These are phyloP conservation scores for Rhabdophis nuchalis DNA, from an alignment of 2,797 vertebrate species.

Conservation along the genomic window DNA sequence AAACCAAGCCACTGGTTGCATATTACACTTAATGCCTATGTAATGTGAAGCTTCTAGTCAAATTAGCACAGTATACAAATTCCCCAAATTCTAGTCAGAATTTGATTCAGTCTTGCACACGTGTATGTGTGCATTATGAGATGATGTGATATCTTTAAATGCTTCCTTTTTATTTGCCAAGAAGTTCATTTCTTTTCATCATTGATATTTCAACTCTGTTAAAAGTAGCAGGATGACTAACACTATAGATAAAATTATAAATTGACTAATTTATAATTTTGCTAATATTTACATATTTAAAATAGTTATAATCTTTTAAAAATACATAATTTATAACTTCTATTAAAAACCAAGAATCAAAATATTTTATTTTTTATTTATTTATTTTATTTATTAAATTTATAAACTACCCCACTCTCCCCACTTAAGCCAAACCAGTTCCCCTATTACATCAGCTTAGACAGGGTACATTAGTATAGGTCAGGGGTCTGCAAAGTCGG, in stretches of 20 bases:
- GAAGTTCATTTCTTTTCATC: background rate
- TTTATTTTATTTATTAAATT: too few relatives aligned
- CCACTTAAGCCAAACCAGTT: too few relatives aligned
- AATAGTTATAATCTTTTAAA: background rate
- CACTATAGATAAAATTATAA: background rate
- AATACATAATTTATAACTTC: background rate
- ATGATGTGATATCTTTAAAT: background rate
- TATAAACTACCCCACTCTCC: too few relatives aligned
- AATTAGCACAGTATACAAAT: background rate
- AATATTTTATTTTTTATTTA: background rate
- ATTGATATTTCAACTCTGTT: background rate
- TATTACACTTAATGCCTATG: constrained; percentile 11
- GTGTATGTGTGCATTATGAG: background rate
- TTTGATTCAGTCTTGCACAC: background rate
- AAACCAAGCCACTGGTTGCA: background rate
- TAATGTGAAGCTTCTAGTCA: background rate
- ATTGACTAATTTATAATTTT: background rate
- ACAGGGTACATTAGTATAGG: too few relatives aligned
- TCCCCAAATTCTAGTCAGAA: background rate
- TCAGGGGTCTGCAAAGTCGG: too few relatives aligned
- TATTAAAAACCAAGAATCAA: background rate
- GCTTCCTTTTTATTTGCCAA: background rate
- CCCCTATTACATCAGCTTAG: too few relatives aligned
- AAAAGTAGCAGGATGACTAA: background rate
- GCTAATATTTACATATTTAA: background rate